Evolutionary conservation across 2,888 invertebrate species (phyloP).

Genomic region (Acanthacorydalis orientalis): DNA sequence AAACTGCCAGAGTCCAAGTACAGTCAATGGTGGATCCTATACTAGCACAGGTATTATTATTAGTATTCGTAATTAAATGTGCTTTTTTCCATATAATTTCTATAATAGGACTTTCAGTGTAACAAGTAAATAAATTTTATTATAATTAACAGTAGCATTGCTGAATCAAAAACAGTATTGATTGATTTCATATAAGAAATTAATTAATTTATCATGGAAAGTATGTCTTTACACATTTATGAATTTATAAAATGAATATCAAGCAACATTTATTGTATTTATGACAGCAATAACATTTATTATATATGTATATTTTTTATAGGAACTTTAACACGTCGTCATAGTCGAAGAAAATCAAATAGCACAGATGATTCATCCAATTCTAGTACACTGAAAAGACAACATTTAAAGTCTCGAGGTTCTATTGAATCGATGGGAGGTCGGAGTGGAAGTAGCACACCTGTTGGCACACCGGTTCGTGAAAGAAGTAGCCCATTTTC

Average conservation of each 20-base stretch:
- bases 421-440: constrained; percentile 21
- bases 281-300: no score
- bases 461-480: constrained; percentile 31
- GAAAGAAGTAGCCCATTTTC: constrained; percentile 29
- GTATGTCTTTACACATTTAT: no score
- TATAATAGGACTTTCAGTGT: no score
- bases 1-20: constrained; percentile 16
- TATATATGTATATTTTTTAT: constrained; percentile 3
- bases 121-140: no score
- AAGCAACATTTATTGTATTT: no score
- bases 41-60: constrained; percentile 13
- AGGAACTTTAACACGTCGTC: constrained; percentile 30
- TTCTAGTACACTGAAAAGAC: constrained; percentile 35
- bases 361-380: constrained; percentile 23
- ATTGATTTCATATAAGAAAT: no score
- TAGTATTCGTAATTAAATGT: neutral
- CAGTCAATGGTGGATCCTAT: constrained; percentile 13
- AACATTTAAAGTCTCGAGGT: constrained; percentile 36
- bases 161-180: no score
- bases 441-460: constrained; percentile 31
- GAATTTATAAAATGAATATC: no score
- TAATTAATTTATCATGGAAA: no score
- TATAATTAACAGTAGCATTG: no score
- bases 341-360: constrained; percentile 31
- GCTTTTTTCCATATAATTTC: no score